These are phyloP conservation scores for Mesaphorura yosii DNA, from an alignment of 1,140 invertebrate species.

Conservation along the genomic window DNA sequence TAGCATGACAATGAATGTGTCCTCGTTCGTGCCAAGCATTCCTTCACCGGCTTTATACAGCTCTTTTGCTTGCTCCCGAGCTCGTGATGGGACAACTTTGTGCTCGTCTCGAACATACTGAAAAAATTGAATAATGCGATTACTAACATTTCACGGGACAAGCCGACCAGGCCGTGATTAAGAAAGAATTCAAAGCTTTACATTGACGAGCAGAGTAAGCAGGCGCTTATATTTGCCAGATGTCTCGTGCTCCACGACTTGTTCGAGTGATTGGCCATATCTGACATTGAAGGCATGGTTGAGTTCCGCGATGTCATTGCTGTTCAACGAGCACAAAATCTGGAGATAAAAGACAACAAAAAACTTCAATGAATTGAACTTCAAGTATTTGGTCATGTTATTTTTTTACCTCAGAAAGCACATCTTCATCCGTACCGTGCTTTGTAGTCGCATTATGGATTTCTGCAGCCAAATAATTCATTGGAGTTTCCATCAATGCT, in stretches of 20 bases:
- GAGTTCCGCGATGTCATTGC: conserved; percentile 52
- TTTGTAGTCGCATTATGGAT: conserved; percentile 53
- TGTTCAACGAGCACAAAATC: conserved; percentile 56
- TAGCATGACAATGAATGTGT: conserved; percentile 56
- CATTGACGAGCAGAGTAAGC: conserved; percentile 51
- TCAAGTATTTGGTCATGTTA: not conserved
- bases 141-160: not conserved
- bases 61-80: conserved; percentile 45
- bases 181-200: conserved; percentile 20
- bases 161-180: not conserved
- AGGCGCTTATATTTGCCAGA: conserved; percentile 63
- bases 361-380: not conserved
- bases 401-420: conserved; percentile 35
- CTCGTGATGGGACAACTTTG: conserved; percentile 39
- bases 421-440: conserved; percentile 48
- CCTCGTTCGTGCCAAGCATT: conserved; percentile 60
- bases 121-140: conserved; percentile 1
- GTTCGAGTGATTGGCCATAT: conserved; percentile 57
- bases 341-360: conserved; percentile 33
- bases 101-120: conserved; percentile 32
- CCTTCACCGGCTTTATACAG: conserved; percentile 40
- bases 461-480: conserved; percentile 57
- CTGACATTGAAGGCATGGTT: conserved; percentile 51
- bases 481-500: conserved; percentile 54
- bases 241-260: conserved; percentile 64